phyloP scores from a whole-genome alignment of 2,113 vertebrate species.

The Zosterops pallidus region DNA sequence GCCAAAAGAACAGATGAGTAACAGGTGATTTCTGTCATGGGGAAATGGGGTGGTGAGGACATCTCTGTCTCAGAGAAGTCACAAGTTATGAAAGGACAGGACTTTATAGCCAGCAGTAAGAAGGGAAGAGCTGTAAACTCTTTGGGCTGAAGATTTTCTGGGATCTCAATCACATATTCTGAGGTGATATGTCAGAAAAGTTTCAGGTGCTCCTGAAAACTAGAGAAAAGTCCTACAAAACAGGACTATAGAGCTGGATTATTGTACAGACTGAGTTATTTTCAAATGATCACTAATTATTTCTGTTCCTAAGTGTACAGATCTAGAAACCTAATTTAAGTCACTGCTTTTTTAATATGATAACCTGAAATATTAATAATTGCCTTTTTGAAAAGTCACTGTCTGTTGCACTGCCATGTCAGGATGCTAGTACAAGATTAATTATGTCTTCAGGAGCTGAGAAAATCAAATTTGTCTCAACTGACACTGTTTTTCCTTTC shows the following conservation, averaged over 20 bases:
- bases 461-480: neutral
- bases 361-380: neutral
- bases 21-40: neutral
- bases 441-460: neutral
- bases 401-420: fast-evolving
- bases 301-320: neutral
- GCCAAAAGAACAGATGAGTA: slow-evolving; percentile 11
- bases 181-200: neutral
- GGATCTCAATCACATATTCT: neutral
- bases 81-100: neutral
- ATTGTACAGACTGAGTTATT: neutral
- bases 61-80: neutral
- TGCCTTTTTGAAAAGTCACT: neutral
- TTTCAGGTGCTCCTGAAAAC: neutral
- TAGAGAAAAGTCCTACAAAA: neutral
- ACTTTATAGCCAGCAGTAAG: neutral
- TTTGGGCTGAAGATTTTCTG: neutral
- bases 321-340: neutral
- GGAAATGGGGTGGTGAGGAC: neutral
- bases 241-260: neutral
- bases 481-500: neutral
- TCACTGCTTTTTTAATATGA: neutral
- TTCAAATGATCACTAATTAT: neutral
- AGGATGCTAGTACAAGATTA: neutral
- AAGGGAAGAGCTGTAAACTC: neutral